Conservation (phyloP, 2,113 vertebrate genomes). For the Apaloderma vittatum region DNA sequence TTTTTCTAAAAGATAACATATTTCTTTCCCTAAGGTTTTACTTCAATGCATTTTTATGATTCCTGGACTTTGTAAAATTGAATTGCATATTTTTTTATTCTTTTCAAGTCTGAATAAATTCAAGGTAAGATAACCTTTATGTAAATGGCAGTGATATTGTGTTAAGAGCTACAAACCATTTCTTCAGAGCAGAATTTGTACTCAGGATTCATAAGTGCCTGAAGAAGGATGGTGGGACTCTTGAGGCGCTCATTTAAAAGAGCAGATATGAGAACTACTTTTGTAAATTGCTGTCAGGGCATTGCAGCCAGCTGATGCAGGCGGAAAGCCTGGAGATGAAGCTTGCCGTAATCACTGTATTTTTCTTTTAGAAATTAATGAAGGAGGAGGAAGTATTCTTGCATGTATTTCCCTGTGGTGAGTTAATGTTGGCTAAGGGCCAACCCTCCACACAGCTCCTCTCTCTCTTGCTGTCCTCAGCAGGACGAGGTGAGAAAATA, state of each 20-base stretch:
- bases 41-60: conserved; percentile 31
- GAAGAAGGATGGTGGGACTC: not conserved
- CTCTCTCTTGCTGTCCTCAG: not conserved
- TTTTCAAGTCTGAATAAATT: conserved; percentile 48
- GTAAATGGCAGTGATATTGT: not conserved
- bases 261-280: not conserved
- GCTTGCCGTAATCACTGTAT: not conserved
- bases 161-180: not conserved
- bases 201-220: not conserved
- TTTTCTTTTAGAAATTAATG: not conserved
- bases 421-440: not conserved
- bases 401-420: not conserved
- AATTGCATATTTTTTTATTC: conserved; percentile 18
- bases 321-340: not conserved
- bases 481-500: not conserved
- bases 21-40: conserved; percentile 35
- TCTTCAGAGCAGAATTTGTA: not conserved
- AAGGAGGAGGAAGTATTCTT: not conserved
- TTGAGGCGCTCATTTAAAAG: not conserved
- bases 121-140: conserved; percentile 27
- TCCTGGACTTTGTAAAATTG: conserved; percentile 21
- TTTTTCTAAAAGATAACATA: not conserved
- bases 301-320: not conserved
- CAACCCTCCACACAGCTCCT: rapidly evolving
- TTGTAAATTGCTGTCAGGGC: not conserved